Conservation (phyloP, 2,888 invertebrate species). For the Vesta saturnalis region DNA sequence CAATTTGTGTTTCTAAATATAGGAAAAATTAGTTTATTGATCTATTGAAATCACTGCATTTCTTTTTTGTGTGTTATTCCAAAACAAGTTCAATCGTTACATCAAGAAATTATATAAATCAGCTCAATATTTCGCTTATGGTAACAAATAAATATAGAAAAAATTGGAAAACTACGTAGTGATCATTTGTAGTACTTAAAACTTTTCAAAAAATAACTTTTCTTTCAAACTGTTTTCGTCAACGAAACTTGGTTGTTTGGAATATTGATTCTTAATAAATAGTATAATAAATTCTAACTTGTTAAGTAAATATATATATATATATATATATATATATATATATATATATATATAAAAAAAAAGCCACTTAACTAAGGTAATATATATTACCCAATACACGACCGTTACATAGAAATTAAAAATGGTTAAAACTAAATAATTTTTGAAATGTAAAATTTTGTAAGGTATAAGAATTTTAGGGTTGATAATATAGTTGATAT, state of each 20-base stretch:
- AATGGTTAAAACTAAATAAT: no score
- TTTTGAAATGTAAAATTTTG: no score
- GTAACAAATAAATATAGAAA: background rate
- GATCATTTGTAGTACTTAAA: constrained; percentile 6
- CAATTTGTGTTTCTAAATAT: constrained; percentile 35
- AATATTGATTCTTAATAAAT: constrained; percentile 17
- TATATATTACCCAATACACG: constrained; percentile 11
- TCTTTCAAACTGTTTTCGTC: background rate
- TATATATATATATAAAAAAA: constrained; percentile 20
- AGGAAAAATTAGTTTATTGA: constrained; percentile 32
- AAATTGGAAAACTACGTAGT: background rate
- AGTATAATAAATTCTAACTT: constrained; percentile 8
- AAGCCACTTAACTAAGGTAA: constrained; percentile 23
- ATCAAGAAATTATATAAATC: background rate
- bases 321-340: no score
- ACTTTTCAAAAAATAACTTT: constrained; percentile 2
- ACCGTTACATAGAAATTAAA: no score
- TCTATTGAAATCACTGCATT: constrained; percentile 23
- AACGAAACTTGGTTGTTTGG: constrained; percentile 11
- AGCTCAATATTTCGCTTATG: background rate
- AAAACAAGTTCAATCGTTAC: background rate
- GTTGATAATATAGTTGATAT: no score
- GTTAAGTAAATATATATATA: no score
- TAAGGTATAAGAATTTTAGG: no score
- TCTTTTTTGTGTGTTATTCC: background rate